Conservation (phyloP, 2,888 invertebrate species). For the Tenodera sinensis region DNA sequence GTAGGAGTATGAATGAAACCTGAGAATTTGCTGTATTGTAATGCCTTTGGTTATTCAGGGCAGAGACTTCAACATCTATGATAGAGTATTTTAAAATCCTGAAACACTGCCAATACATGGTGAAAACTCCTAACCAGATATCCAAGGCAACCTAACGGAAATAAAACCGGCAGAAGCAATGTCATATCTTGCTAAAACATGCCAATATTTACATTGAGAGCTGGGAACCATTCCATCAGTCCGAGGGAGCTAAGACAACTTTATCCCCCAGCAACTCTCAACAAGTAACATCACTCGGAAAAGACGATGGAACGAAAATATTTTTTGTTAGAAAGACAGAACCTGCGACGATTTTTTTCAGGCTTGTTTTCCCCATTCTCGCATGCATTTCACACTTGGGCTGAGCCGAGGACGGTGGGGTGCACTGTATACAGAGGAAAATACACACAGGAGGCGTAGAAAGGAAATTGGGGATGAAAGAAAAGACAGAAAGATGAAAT, state of each 20-base stretch:
- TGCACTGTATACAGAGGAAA: slow-evolving; percentile 16
- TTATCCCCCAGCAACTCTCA: not conserved
- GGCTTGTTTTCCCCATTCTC: not conserved
- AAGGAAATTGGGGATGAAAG: slow-evolving; percentile 25
- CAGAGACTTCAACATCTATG: too few species aligned
- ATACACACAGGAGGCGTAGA: slow-evolving; percentile 15
- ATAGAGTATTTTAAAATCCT: too few species aligned
- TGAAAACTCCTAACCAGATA: too few species aligned
- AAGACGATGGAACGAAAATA: slow-evolving; percentile 46
- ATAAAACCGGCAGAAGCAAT: not conserved
- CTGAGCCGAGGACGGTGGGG: not conserved
- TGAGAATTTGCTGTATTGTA: too few species aligned
- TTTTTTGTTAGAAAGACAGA: slow-evolving; percentile 37
- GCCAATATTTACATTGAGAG: not conserved
- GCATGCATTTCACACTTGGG: slow-evolving; percentile 21
- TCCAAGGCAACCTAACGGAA: not conserved
- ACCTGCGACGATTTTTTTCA: not conserved
- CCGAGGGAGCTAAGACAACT: not conserved
- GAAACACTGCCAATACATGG: too few species aligned
- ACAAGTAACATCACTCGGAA: slow-evolving; percentile 13
- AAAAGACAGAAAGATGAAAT: slow-evolving; percentile 11
- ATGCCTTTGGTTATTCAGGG: too few species aligned
- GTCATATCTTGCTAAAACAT: not conserved
- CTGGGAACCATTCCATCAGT: not conserved
- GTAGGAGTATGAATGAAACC: too few species aligned